Evolutionary conservation across 2,113 vertebrate species (phyloP), one percentile per base, ranked within the genome.

Genomic region (Odobenus rosmarus): DNA sequence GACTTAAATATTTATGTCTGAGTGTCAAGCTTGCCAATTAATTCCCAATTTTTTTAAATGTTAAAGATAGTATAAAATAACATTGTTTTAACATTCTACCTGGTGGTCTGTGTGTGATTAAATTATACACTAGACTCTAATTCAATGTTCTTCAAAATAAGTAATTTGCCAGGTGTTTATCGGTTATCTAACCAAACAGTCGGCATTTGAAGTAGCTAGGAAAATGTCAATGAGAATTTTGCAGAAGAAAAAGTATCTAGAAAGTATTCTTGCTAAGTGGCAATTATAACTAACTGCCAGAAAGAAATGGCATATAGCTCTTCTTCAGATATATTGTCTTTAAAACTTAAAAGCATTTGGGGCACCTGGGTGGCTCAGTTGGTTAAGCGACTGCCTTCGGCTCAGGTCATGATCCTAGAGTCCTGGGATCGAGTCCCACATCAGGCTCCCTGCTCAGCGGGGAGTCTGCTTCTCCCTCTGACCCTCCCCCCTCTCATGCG

Each of bases 1-100:
- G 97, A 98, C 82, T 97, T 98, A 98, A 98, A 97, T 98, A 98
- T 97, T 96, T 97, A 96, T 81, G 91, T 88, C 92, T 96, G 51
- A 15, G 76, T 96, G 95, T 95, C 98, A 98, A 95, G 61, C 95
- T 94, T 97, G 96, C 18, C 72, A 95, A 98, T 98, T 95, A 98
- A 85, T 88, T 98, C 84, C 95, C 83, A 94, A 3, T 0, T 55
- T 18, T 74, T 86, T 61, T 59, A 93, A 81, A 88, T 67, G 39
- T 80, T 91, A 84, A 92, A 96, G 77, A 82, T 19, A 85, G 13
- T 93, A 55, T n/a, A 88, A 92, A 82, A 24, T 64, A 89, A 97
- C 9, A 57, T 69, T 77, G 59, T 31, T 93, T 84, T 95, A 83
- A 92, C 72, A 86, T 80, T 96, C 84, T 55, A 88, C 76, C 46